Base-by-base conservation (phyloP, 2,888 invertebrate species). In the Listrodromus nycthemerus region DNA sequence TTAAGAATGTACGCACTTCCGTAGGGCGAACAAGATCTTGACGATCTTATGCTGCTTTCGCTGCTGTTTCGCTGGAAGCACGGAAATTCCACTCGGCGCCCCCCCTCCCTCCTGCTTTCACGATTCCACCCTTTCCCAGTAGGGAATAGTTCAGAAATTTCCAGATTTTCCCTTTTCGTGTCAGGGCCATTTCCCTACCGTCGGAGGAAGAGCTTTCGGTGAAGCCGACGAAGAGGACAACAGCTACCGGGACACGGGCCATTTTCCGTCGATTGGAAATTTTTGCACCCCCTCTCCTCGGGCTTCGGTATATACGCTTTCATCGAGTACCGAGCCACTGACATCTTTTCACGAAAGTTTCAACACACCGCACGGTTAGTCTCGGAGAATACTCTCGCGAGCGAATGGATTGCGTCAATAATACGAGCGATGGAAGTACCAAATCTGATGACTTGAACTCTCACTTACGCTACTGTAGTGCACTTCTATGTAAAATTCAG, bases 1-100 rank as follows among this genome's bases (percentile, higher is more conserved):
- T 88, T 86, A 88, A 89, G 84, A 88, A 89, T 88, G 86, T 83
- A 88, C 84, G 83, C 85, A 85, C 85, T 87, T 90, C 86, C 87
- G 79, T 71, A 83, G 82, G 78, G 73, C 82, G 71, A 75, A 41
- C 69, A 70, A 27, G 24, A 24, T 67, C 77, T 73, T 77, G 24
- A 52, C 77, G 82, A 84, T 84, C 78, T 71, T 48, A 21, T 45
- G 74, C 24, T 66, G 75, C 78, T 81, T 52, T 65, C 41, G 58
- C 74, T 75, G 55, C 77, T 81, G 85, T 85, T 82, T 78, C 61
- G 80, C 69, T 83, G 78, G 83, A 73, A 82, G 84, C 75, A 82
- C 80, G 63, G 73, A 86, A 85, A 86, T 86, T 86, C 86, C 81
- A 79, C 83, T 85, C 83, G 61, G 78, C 3, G 74, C 45, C 5